Evolutionary conservation across 2,113 vertebrate genomes (phyloP).

Genomic region (Sebastes schlegelii): DNA sequence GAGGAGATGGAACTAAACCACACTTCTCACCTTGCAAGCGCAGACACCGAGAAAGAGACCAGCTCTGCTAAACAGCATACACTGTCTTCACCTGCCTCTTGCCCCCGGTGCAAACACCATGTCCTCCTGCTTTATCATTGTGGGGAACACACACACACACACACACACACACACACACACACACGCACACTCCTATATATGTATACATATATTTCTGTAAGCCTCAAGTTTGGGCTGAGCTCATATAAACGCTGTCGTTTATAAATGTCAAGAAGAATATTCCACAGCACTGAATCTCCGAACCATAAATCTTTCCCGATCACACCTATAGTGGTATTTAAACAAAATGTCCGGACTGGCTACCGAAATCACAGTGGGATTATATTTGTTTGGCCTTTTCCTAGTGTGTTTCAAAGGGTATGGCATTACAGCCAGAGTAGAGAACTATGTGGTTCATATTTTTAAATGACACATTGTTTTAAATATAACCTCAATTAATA

Average conservation of each 20-base stretch:
- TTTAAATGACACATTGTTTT: conserved; percentile 56
- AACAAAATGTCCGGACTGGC: conserved; percentile 62
- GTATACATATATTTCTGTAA: conserved; percentile 42
- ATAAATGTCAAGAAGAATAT: conserved; percentile 80
- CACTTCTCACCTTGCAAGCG: conserved; percentile 38
- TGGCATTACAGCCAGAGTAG: conserved; percentile 50
- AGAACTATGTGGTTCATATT: conserved; percentile 51
- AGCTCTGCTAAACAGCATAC: conserved; percentile 43
- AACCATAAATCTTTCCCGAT: conserved; percentile 71
- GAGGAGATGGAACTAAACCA: conserved; percentile 55
- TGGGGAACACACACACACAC: background rate
- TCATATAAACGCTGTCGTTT: conserved; percentile 75
- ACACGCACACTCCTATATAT: background rate
- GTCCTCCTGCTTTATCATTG: conserved; percentile 56
- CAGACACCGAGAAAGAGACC: conserved; percentile 50
- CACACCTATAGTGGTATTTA: conserved; percentile 77
- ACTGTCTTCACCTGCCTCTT: conserved; percentile 54
- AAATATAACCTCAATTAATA: conserved; percentile 56
- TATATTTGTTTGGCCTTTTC: conserved; percentile 79
- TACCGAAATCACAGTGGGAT: conserved; percentile 56
- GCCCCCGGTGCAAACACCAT: conserved; percentile 46
- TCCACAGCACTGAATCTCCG: conserved; percentile 63
- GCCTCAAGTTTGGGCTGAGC: conserved; percentile 52
- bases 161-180: background rate
- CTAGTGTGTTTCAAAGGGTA: conserved; percentile 69